Conservation (phyloP, 2,797 vertebrate species). For the Acestrorhynchus altus region DNA sequence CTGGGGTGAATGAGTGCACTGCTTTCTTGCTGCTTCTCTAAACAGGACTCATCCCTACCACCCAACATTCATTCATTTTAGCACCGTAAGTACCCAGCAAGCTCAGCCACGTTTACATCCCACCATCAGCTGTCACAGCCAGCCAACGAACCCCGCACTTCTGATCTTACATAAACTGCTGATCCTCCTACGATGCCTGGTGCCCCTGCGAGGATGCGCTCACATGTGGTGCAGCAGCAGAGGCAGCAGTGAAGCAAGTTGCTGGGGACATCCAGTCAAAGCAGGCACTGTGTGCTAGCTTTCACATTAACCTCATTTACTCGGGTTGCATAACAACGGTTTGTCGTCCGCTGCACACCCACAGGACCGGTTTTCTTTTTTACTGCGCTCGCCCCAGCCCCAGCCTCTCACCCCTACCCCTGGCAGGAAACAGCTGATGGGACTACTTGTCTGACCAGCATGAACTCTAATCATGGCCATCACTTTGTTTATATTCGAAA, state of each 20-base stretch:
- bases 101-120: constrained; percentile 42
- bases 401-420: background rate
- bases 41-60: constrained; percentile 35
- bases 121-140: constrained; percentile 50
- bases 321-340: constrained; percentile 55
- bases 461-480: constrained; percentile 14
- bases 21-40: constrained; percentile 42
- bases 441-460: background rate
- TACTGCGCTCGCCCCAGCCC: constrained; percentile 13
- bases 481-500: constrained; percentile 36
- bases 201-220: constrained; percentile 28
- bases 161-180: constrained; percentile 55
- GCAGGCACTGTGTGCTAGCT: constrained; percentile 39
- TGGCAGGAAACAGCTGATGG: constrained; percentile 35
- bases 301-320: constrained; percentile 50
- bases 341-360: constrained; percentile 17
- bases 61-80: constrained; percentile 39
- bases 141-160: constrained; percentile 45
- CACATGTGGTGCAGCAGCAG: constrained; percentile 23
- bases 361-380: constrained; percentile 18
- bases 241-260: constrained; percentile 1
- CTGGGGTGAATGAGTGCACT: constrained; percentile 37
- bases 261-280: constrained; percentile 21
- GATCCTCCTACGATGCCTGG: constrained; percentile 40
- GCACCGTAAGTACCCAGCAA: constrained; percentile 38